Evolutionary conservation across 2,888 invertebrate species (phyloP).

Genomic region (Tenthredo mesomela): DNA sequence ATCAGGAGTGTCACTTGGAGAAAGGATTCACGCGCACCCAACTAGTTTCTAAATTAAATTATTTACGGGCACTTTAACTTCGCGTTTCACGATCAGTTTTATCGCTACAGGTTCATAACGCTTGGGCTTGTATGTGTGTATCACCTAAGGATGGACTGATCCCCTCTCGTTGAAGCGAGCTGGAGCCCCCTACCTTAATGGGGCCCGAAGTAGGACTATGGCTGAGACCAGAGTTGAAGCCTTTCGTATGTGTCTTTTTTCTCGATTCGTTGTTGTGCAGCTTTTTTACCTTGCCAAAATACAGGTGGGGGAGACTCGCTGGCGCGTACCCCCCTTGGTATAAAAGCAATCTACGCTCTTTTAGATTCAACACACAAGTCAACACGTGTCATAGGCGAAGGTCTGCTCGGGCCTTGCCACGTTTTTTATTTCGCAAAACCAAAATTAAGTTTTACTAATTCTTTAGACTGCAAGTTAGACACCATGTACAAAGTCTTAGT

Average conservation of each 20-base stretch:
- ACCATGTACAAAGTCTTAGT: conserved; percentile 63
- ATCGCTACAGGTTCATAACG: conserved; percentile 31
- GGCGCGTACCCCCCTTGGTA: conserved; percentile 69
- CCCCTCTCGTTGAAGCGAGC: conserved; percentile 49
- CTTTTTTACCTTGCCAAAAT: conserved; percentile 55
- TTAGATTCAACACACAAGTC: conserved; percentile 76
- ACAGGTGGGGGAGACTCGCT: conserved; percentile 54
- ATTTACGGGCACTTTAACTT: conserved; percentile 13
- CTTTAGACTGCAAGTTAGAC: conserved; percentile 41
- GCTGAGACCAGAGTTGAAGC: conserved; percentile 54
- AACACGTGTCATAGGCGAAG: conserved; percentile 62
- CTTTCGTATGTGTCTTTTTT: conserved; percentile 54
- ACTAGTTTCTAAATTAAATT: conserved; percentile 48
- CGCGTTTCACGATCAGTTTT: conserved; percentile 27
- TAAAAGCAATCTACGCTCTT: conserved; percentile 78
- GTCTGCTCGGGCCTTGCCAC: conserved; percentile 52
- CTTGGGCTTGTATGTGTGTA: conserved; percentile 28
- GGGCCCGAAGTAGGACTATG: conserved; percentile 71
- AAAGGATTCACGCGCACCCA: conserved; percentile 14
- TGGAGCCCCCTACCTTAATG: conserved; percentile 64
- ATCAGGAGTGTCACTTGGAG: conserved; percentile 22
- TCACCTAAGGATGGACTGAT: conserved; percentile 49
- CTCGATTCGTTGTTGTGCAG: conserved; percentile 50
- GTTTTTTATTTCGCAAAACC: conserved; percentile 25
- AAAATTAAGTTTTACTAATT: conserved; percentile 35